Evolutionary conservation across 2,888 invertebrate genomes (phyloP).

Genomic region (Oxycera nigricornis): DNA sequence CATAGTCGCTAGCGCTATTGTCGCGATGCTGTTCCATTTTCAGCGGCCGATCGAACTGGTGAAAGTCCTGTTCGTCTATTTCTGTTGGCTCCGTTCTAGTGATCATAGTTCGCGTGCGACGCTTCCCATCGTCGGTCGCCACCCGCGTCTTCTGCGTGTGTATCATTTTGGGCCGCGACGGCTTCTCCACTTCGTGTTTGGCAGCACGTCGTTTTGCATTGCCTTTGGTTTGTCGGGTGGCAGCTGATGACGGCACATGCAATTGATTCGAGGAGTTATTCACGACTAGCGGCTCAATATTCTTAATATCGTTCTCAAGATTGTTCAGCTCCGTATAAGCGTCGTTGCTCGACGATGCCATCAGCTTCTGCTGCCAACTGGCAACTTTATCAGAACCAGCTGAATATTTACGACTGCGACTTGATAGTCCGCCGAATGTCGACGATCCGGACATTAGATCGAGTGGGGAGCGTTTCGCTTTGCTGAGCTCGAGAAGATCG

Average conservation of each 20-base stretch:
- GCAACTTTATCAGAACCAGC: slow-evolving; percentile 43
- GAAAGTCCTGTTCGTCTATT: slow-evolving; percentile 47
- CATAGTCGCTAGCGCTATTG: slow-evolving; percentile 55
- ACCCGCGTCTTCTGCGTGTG: slow-evolving; percentile 73
- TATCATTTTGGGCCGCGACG: slow-evolving; percentile 76
- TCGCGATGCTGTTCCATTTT: slow-evolving; percentile 33
- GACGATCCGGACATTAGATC: slow-evolving; percentile 54
- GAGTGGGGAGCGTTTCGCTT: slow-evolving; percentile 44
- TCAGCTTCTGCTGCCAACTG: slow-evolving; percentile 56
- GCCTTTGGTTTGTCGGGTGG: slow-evolving; percentile 49
- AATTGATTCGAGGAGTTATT: slow-evolving; percentile 60
- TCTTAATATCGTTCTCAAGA: slow-evolving; percentile 63
- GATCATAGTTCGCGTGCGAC: slow-evolving; percentile 67
- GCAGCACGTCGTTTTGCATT: slow-evolving; percentile 50
- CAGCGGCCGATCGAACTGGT: slow-evolving; percentile 42
- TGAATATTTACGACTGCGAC: slow-evolving; percentile 44
- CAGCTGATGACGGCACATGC: slow-evolving; percentile 48
- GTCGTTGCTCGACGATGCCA: slow-evolving; percentile 55
- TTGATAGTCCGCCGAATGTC: slow-evolving; percentile 46
- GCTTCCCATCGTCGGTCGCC: slow-evolving; percentile 66
- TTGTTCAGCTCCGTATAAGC: slow-evolving; percentile 63
- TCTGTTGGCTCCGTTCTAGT: slow-evolving; percentile 55
- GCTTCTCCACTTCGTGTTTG: slow-evolving; percentile 50
- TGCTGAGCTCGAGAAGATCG: slow-evolving; percentile 56
- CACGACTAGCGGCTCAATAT: slow-evolving; percentile 61